Conservation (phyloP, 1,140 invertebrate species). For the Drosophila prosaltans region DNA sequence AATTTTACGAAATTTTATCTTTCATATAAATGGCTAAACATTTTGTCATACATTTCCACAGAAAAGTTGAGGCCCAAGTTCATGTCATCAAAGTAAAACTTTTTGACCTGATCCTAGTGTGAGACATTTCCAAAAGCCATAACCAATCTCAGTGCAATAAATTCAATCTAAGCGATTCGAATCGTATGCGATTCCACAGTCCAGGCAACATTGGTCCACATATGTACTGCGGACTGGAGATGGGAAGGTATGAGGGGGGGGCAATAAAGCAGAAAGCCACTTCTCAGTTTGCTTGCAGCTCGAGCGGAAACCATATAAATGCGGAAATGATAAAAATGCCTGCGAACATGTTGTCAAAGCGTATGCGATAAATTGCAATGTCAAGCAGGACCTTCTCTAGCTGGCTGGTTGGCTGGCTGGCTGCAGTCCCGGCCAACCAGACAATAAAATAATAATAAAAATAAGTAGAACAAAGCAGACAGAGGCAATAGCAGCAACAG, state of each 20-base stretch:
- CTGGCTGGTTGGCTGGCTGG: neutral
- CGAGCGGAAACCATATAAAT: constrained; percentile 80
- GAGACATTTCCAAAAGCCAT: constrained; percentile 28
- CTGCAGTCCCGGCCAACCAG: constrained; percentile 41
- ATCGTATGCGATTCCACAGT: constrained; percentile 38
- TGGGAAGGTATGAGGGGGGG: constrained; percentile 32
- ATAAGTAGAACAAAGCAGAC: constrained; percentile 55
- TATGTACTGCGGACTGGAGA: constrained; percentile 11
- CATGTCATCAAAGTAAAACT: constrained; percentile 36
- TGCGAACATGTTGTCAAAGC: constrained; percentile 75
- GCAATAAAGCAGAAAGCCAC: constrained; percentile 73
- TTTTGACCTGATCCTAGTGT: constrained; percentile 20
- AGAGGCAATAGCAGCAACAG: constrained; percentile 8
- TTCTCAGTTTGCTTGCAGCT: constrained; percentile 75
- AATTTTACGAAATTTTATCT: no score
- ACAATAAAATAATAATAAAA: constrained; percentile 80
- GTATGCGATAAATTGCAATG: constrained; percentile 76
- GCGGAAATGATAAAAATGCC: constrained; percentile 81
- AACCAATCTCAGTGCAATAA: constrained; percentile 67
- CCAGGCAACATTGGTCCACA: constrained; percentile 37
- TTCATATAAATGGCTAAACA: neutral
- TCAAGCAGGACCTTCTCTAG: constrained; percentile 43
- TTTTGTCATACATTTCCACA: constrained; percentile 34
- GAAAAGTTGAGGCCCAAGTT: constrained; percentile 30
- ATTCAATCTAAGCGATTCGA: constrained; percentile 76